These are phyloP conservation scores for Dicycla oo DNA, from an alignment of 2,888 invertebrate genomes.

Conservation along the genomic window DNA sequence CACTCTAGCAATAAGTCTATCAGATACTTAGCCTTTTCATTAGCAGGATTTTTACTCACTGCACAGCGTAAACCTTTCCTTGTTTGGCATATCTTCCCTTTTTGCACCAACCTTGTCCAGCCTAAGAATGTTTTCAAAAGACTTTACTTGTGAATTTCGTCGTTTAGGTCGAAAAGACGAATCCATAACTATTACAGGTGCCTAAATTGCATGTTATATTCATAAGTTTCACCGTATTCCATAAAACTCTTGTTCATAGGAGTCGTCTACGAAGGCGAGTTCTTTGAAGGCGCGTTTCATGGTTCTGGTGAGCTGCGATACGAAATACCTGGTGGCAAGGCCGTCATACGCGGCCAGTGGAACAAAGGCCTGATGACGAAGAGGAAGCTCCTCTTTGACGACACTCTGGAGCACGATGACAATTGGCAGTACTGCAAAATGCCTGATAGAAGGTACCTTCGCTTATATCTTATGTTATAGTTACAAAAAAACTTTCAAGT, in stretches of 20 bases:
- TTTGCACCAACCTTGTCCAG: not conserved
- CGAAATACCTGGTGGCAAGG: not conserved
- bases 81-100: not conserved
- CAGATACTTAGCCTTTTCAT: not conserved
- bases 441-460: conserved; percentile 42
- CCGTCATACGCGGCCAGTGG: conserved; percentile 20
- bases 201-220: not conserved
- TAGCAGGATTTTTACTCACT: not conserved
- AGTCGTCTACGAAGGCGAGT: conserved; percentile 21
- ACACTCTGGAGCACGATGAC: not conserved
- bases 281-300: conserved; percentile 15
- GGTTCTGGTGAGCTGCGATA: conserved; percentile 30
- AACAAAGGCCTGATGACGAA: not conserved
- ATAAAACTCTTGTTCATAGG: conserved; percentile 7
- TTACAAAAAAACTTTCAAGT: not conserved
- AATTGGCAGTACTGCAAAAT: conserved; percentile 33
- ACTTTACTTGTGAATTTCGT: not conserved
- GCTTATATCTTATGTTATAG: not conserved
- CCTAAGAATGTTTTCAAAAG: not conserved
- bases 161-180: not conserved
- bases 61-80: not conserved
- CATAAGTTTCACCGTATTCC: not conserved
- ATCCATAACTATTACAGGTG: not conserved
- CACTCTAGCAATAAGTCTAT: not conserved
- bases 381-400: not conserved